These are phyloP conservation scores for Eueremaeus valkanovi DNA, from an alignment of 2,888 invertebrate genomes.

Conservation along the genomic window DNA sequence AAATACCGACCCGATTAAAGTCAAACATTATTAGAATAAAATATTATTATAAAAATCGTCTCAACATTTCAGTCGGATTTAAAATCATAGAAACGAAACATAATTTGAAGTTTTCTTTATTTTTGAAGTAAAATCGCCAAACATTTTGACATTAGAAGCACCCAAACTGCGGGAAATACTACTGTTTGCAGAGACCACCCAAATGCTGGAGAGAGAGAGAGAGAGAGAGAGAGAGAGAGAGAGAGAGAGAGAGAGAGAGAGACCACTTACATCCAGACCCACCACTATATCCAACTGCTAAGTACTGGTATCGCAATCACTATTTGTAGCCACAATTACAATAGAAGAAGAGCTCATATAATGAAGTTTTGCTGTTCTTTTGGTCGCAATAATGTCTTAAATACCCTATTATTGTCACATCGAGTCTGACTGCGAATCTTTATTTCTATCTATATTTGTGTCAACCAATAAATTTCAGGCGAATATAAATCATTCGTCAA, in stretches of 20 bases:
- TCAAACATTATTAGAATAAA: not conserved
- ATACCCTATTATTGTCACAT: not conserved
- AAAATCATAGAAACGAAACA: not conserved
- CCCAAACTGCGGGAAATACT: constrained; percentile 30
- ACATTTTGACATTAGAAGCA: constrained; percentile 25
- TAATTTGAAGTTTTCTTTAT: not conserved
- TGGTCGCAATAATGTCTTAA: not conserved
- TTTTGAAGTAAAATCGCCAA: not conserved
- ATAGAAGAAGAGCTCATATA: not conserved
- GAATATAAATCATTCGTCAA: not conserved
- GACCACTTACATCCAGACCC: not conserved
- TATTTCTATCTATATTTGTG: not conserved
- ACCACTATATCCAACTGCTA: not conserved
- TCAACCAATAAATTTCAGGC: not conserved
- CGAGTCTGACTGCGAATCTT: too few relatives aligned
- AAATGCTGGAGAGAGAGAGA: not conserved
- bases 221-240: too few relatives aligned
- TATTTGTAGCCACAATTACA: constrained; percentile 7
- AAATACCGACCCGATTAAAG: too few relatives aligned
- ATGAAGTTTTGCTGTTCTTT: not conserved
- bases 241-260: too few relatives aligned
- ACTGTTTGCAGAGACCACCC: constrained; percentile 30
- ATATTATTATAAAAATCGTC: not conserved
- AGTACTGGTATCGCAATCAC: not conserved
- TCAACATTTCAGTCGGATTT: not conserved